phyloP scores from a whole-genome alignment of 2,113 vertebrate species.

The Lophochroa leadbeateri region DNA sequence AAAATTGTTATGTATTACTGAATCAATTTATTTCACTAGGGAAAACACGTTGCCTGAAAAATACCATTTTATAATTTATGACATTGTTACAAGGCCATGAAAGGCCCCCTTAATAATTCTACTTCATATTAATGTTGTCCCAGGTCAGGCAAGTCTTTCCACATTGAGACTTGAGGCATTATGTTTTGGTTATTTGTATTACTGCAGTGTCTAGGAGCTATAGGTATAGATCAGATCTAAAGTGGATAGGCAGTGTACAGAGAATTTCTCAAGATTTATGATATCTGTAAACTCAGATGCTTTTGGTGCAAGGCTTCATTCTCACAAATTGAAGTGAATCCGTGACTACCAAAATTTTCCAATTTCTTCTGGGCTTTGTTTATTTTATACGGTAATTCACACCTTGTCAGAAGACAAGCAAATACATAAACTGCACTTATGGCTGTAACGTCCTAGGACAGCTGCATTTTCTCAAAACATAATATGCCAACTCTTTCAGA shows the following conservation, averaged over 20 bases:
- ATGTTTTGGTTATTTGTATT: neutral
- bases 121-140: neutral
- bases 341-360: neutral
- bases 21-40: neutral
- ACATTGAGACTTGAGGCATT: neutral
- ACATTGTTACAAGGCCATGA: neutral
- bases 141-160: neutral
- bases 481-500: neutral
- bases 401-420: neutral
- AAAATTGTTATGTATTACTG: neutral
- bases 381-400: neutral
- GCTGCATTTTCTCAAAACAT: neutral
- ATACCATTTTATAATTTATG: neutral
- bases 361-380: neutral
- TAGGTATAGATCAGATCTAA: neutral
- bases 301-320: neutral
- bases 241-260: neutral
- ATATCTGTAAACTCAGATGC: neutral
- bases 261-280: neutral
- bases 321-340: neutral
- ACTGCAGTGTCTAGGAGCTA: neutral
- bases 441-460: neutral
- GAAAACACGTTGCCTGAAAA: neutral
- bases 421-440: neutral
- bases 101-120: neutral